Conservation (phyloP, 2,797 vertebrate species). For the Propithecus perrieri region DNA sequence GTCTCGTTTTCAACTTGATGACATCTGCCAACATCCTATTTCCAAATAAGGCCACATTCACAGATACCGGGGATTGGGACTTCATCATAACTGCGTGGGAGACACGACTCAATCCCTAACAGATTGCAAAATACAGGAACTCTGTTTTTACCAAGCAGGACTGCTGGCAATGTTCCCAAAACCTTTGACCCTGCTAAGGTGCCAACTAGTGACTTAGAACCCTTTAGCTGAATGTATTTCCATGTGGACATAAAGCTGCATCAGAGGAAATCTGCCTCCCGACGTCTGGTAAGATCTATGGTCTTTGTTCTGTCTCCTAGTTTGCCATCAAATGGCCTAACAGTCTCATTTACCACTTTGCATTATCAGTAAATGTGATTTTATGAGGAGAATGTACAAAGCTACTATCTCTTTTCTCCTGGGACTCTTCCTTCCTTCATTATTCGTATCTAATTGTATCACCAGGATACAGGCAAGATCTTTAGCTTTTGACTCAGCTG, state of each 20-base stretch:
- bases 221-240: background rate
- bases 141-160: background rate
- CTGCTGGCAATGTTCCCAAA: fast-evolving
- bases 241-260: background rate
- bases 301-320: background rate
- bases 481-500: background rate
- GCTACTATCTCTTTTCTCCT: background rate
- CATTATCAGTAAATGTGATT: background rate
- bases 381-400: background rate
- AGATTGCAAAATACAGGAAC: background rate
- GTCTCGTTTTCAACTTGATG: background rate
- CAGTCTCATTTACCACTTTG: background rate
- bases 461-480: slow-evolving; percentile 24
- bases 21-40: background rate
- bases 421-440: background rate
- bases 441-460: slow-evolving; percentile 16
- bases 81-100: background rate
- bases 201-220: background rate
- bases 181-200: background rate
- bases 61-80: background rate
- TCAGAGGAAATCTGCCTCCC: background rate
- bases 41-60: background rate
- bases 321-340: background rate
- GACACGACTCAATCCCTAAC: background rate
- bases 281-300: too few species aligned